Base-by-base conservation (phyloP, 2,797 vertebrate species). In the Pygocentrus nattereri region DNA sequence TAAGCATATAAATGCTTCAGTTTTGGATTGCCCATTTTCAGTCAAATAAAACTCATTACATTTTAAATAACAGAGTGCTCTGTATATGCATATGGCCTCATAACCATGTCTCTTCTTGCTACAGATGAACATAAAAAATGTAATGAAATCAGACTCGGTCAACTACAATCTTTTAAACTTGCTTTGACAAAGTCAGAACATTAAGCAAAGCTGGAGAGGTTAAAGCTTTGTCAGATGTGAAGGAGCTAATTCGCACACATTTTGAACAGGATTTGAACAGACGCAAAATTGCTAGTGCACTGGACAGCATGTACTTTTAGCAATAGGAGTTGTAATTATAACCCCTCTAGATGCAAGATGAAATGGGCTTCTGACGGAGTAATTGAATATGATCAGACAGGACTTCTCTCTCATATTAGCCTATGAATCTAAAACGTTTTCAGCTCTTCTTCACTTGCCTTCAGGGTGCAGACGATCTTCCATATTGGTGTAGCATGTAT, bases 401-500 rank as follows among this genome's bases (percentile, higher is more conserved):
- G n/a, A 65, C 15, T 49, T 58, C 61, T 19, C 27, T 72, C 19
- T 59, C 58, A 52, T 52, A 31, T 52, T 62, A 21, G 44, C 50
- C 65, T 54, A 44, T 54, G 34, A 64, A 71, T 82, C 68, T 30
- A 19, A 67, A 65, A 67, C 80, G 75, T 83, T 86, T 86, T 85
- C 84, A 82, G 87, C 90, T 89, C 90, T 85, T 91, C 85, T 88
- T 88, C 80, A 91, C 90, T 91, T 89, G 82, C 84, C 84, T 89
- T 10, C 81, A 79, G 87, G 90, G 89, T 80, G n/a, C 76, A 85
- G 84, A 87, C 89, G 76, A 89, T 88, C 84, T 86, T 80, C 85
- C 88, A 88, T 79, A 83, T 84, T 84, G 30, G 30, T 62, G 30
- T 64, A 34, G 18, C 0, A 1, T 86, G 87, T 89, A 82, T 88